phyloP scores from a whole-genome alignment of 2,113 vertebrate species.

The Caracal caracal region DNA sequence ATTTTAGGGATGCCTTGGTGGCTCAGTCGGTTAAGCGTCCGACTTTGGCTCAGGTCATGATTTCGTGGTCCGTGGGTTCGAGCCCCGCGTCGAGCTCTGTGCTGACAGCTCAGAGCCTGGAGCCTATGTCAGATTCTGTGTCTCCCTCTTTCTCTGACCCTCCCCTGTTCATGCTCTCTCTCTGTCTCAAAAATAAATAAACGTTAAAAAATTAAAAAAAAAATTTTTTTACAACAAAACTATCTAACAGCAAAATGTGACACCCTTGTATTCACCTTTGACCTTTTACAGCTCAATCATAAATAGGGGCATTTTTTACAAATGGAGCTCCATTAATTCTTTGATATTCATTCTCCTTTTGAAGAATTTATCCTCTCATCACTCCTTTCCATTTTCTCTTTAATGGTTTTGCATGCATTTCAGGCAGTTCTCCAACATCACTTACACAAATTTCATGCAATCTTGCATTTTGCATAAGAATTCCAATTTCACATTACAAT shows the following conservation, averaged over 20 bases:
- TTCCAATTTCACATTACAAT: neutral
- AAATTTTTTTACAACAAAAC: slow-evolving; percentile 14
- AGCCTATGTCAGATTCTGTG: no score
- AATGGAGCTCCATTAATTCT: neutral
- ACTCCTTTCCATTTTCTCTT: slow-evolving; percentile 6
- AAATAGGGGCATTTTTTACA: slow-evolving; percentile 22
- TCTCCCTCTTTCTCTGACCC: no score
- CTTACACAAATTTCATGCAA: neutral
- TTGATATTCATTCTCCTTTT: neutral
- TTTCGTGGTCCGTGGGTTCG: no score
- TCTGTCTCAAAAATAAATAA: no score
- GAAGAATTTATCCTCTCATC: neutral
- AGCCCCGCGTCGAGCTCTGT: no score
- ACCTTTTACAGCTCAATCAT: neutral
- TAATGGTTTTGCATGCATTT: neutral
- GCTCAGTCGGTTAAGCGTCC: no score
- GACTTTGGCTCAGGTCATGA: no score
- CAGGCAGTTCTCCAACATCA: neutral
- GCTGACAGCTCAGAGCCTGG: no score
- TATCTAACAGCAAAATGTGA: neutral
- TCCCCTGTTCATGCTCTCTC: no score
- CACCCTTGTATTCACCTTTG: neutral
- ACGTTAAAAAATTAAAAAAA: neutral
- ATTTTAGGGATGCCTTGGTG: neutral
- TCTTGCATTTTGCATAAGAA: neutral